A percentile compares a stretch with the other conserved stretches of the same genome.
phyloP scores from a whole-genome alignment of 2,888 invertebrate species.

The Syrphus vitripennis region DNA sequence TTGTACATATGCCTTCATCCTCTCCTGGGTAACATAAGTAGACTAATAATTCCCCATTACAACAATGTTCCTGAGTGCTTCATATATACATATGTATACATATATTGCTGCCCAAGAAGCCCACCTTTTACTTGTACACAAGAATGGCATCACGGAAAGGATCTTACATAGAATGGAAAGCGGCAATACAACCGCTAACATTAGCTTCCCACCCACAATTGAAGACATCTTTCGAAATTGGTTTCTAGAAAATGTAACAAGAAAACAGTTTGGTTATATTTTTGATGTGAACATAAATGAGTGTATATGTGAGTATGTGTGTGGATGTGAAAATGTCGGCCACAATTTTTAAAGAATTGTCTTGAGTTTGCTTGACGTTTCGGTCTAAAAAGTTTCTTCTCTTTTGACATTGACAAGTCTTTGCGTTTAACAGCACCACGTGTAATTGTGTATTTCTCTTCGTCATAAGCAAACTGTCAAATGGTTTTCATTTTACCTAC shows the following conservation, averaged over 20 bases:
- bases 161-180: not conserved
- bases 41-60: constrained; percentile 64
- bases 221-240: constrained; percentile 29
- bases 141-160: not conserved
- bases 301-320: not conserved
- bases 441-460: not conserved
- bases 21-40: constrained; percentile 44
- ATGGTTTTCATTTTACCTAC: constrained; percentile 46
- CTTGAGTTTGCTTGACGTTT: constrained; percentile 45
- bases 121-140: not conserved
- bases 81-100: not conserved
- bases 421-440: constrained; percentile 12
- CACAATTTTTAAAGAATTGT: constrained; percentile 50
- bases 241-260: constrained; percentile 28
- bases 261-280: not conserved
- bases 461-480: constrained; percentile 51
- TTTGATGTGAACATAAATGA: not conserved
- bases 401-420: constrained; percentile 53
- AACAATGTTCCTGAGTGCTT: constrained; percentile 12
- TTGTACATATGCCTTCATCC: too few species aligned
- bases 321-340: constrained; percentile 9
- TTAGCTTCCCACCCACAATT: constrained; percentile 15
- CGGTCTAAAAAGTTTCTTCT: constrained; percentile 48
- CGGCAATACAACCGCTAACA: constrained; percentile 1
- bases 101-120: constrained; percentile 21